phyloP scores from a whole-genome alignment of 2,113 vertebrate genomes.

The Tupaia tana region DNA sequence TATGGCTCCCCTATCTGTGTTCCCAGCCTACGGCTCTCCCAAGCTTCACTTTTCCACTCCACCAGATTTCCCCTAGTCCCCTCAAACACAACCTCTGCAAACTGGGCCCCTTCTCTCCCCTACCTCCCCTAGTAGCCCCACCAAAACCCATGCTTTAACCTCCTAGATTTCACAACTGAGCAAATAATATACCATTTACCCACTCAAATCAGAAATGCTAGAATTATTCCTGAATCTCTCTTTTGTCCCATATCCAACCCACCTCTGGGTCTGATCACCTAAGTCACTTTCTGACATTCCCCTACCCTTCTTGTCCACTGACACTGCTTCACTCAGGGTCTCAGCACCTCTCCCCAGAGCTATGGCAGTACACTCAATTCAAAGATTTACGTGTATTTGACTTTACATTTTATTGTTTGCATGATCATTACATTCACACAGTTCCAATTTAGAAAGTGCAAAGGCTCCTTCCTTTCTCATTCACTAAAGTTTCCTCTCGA shows the following conservation, averaged over 20 bases:
- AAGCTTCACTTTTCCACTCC: background rate
- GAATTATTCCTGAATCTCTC: background rate
- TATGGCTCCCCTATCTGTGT: background rate
- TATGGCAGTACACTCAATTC: background rate
- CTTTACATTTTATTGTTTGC: constrained; percentile 35
- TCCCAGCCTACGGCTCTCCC: background rate
- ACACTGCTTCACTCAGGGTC: background rate
- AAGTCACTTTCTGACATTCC: background rate
- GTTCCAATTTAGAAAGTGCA: background rate
- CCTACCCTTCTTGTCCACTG: background rate
- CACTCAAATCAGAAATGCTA: constrained; percentile 30
- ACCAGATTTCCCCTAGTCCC: background rate
- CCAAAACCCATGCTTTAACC: constrained; percentile 10
- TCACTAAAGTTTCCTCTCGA: background rate
- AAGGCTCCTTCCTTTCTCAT: background rate
- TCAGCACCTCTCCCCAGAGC: background rate
- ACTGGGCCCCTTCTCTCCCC: background rate
- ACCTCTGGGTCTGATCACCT: background rate
- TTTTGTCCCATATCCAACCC: background rate
- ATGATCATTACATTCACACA: background rate
- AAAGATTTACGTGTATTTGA: constrained; percentile 3
- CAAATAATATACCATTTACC: background rate
- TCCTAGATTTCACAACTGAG: background rate
- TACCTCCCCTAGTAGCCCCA: background rate
- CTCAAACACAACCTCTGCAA: background rate